These are phyloP conservation scores for Lapara coniferarum DNA, from an alignment of 2,888 invertebrate genomes.

Conservation along the genomic window DNA sequence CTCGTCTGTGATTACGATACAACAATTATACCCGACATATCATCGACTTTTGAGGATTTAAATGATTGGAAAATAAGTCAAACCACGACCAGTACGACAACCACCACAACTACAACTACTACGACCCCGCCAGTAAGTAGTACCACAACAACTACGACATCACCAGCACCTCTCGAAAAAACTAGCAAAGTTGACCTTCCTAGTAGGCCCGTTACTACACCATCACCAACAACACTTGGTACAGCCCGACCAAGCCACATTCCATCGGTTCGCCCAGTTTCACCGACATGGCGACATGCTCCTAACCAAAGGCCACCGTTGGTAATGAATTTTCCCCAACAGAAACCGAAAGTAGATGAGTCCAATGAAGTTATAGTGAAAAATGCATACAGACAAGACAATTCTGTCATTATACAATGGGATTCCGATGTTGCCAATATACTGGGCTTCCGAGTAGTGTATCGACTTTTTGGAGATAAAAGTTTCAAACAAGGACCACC, in stretches of 20 bases:
- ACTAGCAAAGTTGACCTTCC: slow-evolving; percentile 53
- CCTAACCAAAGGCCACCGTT: slow-evolving; percentile 87
- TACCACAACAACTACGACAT: slow-evolving; percentile 43
- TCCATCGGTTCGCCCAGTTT: slow-evolving; percentile 67
- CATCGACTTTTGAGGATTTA: slow-evolving; percentile 30
- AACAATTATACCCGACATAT: slow-evolving; percentile 51
- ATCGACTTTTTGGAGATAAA: slow-evolving; percentile 94
- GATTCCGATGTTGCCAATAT: slow-evolving; percentile 94
- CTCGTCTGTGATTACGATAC: slow-evolving; percentile 83
- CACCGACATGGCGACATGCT: slow-evolving; percentile 76
- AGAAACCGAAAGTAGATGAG: slow-evolving; percentile 86
- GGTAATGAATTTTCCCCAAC: slow-evolving; percentile 87
- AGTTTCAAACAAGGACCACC: slow-evolving; percentile 96
- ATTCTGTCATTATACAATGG: slow-evolving; percentile 95
- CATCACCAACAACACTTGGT: slow-evolving; percentile 53
- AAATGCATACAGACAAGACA: slow-evolving; percentile 93
- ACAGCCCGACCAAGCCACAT: slow-evolving; percentile 62
- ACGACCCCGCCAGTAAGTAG: slow-evolving; percentile 44
- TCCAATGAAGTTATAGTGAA: slow-evolving; percentile 92
- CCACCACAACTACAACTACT: slow-evolving; percentile 53
- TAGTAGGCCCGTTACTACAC: slow-evolving; percentile 45
- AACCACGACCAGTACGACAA: slow-evolving; percentile 47
- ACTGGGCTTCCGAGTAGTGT: slow-evolving; percentile 94
- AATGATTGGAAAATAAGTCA: slow-evolving; percentile 34
- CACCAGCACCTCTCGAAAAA: slow-evolving; percentile 46